Conservation (phyloP, 2,888 invertebrate species). For the Zygaena filipendulae region DNA sequence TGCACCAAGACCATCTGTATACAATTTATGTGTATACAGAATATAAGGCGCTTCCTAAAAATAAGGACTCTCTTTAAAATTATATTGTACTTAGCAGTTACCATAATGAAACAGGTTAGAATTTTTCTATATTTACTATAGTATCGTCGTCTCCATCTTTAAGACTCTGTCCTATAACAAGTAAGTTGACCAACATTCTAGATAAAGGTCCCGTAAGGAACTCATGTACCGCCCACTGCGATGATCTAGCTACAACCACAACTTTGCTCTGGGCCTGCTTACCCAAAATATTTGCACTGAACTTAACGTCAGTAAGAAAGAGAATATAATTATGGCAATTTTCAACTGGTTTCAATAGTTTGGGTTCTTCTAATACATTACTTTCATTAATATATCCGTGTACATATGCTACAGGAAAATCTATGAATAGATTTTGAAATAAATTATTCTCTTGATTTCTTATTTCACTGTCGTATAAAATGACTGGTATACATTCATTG, state of each 20-base stretch:
- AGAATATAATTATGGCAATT: conserved; percentile 74
- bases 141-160: conserved; percentile 52
- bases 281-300: conserved; percentile 67
- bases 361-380: conserved; percentile 49
- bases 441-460: conserved; percentile 65
- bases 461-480: conserved; percentile 73
- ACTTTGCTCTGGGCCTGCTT: conserved; percentile 73
- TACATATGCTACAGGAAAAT: conserved; percentile 65
- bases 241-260: conserved; percentile 74
- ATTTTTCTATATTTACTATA: conserved; percentile 14
- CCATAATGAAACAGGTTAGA: neutral
- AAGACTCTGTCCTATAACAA: conserved; percentile 75
- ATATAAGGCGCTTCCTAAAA: conserved; percentile 75
- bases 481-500: conserved; percentile 71
- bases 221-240: conserved; percentile 80
- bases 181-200: conserved; percentile 74
- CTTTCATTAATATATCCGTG: conserved; percentile 71
- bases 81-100: neutral
- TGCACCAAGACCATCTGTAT: conserved; percentile 77
- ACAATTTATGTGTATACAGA: conserved; percentile 79
- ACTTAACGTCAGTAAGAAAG: conserved; percentile 73
- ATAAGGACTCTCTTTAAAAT: no score
- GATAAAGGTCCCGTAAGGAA: conserved; percentile 72
- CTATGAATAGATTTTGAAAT: conserved; percentile 67
- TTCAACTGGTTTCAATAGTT: conserved; percentile 40